Percentiles rank a stretch among this genome's conserved stretches.
Conservation (phyloP, 2,888 invertebrate genomes). For the Atethmia centrago region DNA sequence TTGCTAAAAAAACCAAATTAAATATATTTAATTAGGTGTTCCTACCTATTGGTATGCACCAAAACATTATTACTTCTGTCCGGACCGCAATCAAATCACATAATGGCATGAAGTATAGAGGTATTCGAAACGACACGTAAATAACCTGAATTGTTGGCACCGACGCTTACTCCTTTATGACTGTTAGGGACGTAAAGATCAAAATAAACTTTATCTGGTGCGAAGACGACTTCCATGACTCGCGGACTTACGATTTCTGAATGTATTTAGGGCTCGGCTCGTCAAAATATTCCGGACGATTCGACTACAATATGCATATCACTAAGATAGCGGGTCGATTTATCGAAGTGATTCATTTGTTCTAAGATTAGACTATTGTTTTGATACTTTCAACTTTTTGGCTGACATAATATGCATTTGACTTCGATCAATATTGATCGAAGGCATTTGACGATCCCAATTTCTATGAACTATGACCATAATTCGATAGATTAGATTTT, state of each 20-base stretch:
- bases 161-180: constrained; percentile 70
- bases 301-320: constrained; percentile 46
- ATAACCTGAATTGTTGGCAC: constrained; percentile 74
- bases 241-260: constrained; percentile 38
- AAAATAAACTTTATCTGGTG: constrained; percentile 75
- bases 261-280: constrained; percentile 47
- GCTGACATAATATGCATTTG: constrained; percentile 10
- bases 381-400: constrained; percentile 59
- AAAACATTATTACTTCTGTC: not conserved
- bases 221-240: constrained; percentile 52
- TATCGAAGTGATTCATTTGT: constrained; percentile 55
- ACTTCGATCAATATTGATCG: too few species aligned
- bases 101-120: constrained; percentile 44
- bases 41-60: too few species aligned
- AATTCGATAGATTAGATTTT: not conserved
- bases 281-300: constrained; percentile 57
- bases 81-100: constrained; percentile 33
- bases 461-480: constrained; percentile 14
- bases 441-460: not conserved
- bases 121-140: constrained; percentile 63
- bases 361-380: constrained; percentile 54
- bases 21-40: too few species aligned
- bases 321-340: constrained; percentile 44
- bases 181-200: constrained; percentile 73
- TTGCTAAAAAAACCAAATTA: not conserved